phyloP scores from a whole-genome alignment of 37 sponge, comb jelly and placozoan species.

The Crambe crambe region DNA sequence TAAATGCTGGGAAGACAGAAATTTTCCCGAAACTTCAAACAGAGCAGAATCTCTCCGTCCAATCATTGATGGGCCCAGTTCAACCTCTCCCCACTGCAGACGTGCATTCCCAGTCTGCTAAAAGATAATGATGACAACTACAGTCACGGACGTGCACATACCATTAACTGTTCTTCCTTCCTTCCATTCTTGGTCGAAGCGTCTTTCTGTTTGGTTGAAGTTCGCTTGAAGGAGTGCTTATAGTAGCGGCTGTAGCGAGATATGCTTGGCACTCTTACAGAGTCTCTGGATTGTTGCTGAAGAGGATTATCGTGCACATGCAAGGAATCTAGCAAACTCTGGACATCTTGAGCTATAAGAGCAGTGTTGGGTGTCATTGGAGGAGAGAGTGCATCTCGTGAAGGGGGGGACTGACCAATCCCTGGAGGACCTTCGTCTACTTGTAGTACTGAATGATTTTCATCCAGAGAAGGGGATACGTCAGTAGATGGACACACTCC shows the following conservation, averaged over 20 bases:
- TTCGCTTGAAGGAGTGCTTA: conserved; percentile 21
- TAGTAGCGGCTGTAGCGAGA: conserved; percentile 23
- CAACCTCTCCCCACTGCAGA: conserved; percentile 14
- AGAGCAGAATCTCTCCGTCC: background rate
- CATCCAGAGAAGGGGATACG: no score
- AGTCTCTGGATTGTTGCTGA: background rate
- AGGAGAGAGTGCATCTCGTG: conserved; percentile 5
- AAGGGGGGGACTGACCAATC: background rate
- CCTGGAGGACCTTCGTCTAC: no score
- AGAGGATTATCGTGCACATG: conserved; percentile 18
- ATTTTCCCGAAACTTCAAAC: conserved; percentile 36
- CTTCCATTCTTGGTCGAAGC: background rate
- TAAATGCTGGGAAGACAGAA: conserved; percentile 13
- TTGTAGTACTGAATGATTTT: no score
- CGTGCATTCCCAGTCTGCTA: background rate
- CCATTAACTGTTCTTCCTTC: no score
- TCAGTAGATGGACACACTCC: no score
- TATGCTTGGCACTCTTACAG: conserved; percentile 12
- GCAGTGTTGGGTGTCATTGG: background rate
- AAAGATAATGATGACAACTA: background rate
- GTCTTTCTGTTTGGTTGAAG: background rate
- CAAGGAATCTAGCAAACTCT: conserved; percentile 1
- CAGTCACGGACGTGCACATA: background rate
- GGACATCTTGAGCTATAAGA: conserved; percentile 17
- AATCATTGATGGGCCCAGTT: background rate